Evolutionary conservation across 2,888 invertebrate genomes (phyloP), one percentile per base, ranked within the genome.

Genomic region (Drosophila testacea): DNA sequence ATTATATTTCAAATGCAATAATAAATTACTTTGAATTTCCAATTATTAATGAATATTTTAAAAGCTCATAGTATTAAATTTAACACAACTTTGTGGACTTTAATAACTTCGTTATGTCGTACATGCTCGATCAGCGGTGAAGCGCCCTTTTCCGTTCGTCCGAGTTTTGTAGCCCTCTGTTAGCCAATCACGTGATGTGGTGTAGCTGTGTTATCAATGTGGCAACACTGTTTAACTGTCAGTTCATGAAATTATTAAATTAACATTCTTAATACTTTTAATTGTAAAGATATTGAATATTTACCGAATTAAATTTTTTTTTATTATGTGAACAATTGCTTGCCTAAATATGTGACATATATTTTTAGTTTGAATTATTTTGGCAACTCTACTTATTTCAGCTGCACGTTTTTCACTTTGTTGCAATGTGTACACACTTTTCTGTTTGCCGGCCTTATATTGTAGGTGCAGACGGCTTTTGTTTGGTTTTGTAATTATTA

Each of bases 91-190:
- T 36, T n/a, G 1, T 4, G 10, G 16, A 47, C 3, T 73, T 52
- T 1, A 59, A 44, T 54, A 30, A 34, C 46, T 65, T 6, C 16
- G 1, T 4, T 3, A 11, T 28, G 52, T 42, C 66, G 38, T 59
- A 70, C 63, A 70, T 76, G 69, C 64, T 61, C 52, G 27, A 57
- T 10, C 10, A 11, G 22, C 9, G 22, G 71, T 62, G 79, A 83
- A 85, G 83, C 27, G 83, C 54, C 30, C 36, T 55, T 65, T 81
- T 81, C 54, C 69, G 85, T 88, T 85, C 85, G 85, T 77, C 68
- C 85, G 73, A 51, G 68, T 70, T 74, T 74, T 81, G 69, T 69
- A 72, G 83, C 88, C 77, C 62, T 86, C 69, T 71, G 34, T 50
- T 2, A 56, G 22, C 85, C 85, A 85, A 88, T 85, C 39, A 51